Conservation (phyloP, 2,797 vertebrate species). For the Semaprochilodus insignis region DNA sequence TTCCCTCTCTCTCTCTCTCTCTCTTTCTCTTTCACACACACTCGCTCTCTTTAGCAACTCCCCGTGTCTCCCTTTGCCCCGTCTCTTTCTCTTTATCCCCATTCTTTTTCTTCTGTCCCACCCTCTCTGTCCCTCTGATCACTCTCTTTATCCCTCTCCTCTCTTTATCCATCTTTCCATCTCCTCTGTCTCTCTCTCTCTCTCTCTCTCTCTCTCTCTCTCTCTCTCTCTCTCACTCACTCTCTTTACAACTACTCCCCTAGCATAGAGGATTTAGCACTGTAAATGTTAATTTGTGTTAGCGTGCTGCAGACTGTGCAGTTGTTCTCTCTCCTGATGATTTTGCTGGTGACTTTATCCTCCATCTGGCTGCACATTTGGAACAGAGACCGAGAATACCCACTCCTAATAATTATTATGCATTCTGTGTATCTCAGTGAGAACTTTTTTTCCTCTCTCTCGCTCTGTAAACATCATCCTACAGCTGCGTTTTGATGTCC, state of each 20-base stretch:
- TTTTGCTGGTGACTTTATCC: slow-evolving; percentile 34
- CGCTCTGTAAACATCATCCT: slow-evolving; percentile 30
- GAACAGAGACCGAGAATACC: slow-evolving; percentile 19
- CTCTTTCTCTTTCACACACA: neutral
- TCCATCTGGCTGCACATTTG: slow-evolving; percentile 26
- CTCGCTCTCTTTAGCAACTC: neutral
- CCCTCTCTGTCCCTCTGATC: neutral
- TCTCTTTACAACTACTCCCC: neutral
- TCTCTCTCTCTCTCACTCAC: neutral
- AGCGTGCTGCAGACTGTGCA: slow-evolving; percentile 20
- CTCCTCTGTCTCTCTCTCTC: no score
- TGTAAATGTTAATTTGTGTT: slow-evolving; percentile 24
- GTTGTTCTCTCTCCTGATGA: slow-evolving; percentile 36
- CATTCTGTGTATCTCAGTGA: slow-evolving; percentile 25
- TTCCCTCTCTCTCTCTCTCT: neutral
- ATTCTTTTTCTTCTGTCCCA: neutral
- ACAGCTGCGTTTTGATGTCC: slow-evolving; percentile 41
- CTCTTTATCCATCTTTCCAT: neutral
- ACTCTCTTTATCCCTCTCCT: no score
- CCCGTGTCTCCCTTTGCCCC: neutral
- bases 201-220: neutral
- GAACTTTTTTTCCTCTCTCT: neutral
- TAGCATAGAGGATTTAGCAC: neutral
- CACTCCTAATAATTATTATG: slow-evolving; percentile 32
- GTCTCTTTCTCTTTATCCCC: neutral